Evolutionary conservation across 2,113 vertebrate genomes (phyloP), one percentile per base, ranked within the genome.

Genomic region (Stercorarius parasiticus): DNA sequence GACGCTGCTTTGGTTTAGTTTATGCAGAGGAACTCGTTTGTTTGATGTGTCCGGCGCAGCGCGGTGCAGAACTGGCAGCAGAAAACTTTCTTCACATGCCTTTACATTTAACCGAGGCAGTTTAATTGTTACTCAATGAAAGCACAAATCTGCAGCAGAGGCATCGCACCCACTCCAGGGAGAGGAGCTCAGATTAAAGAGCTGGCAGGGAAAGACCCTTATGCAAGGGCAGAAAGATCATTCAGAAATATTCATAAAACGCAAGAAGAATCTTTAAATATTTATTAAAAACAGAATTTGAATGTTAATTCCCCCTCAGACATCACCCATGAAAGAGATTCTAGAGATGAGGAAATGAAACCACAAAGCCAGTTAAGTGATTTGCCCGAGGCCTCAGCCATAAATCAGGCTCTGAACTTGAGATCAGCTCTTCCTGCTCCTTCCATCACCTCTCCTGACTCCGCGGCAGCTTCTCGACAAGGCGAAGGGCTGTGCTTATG

Each of bases 341-440:
- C 65, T 85, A 16, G 88, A 72, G 91, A 89, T 85, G 92, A 85
- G 88, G 93, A 93, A 94, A 91, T 58, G 86, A 95, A 92, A 91
- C 93, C 91, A 72, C 95, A 87, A 76, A 93, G 83, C 43, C 91
- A 88, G 66, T 69, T 69, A 4, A 96, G 52, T 50, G 86, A 89
- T 90, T 86, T 92, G 91, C 92, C 86, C 0, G 40, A 93, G 95
- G 94, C 88, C 88, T 84, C 47, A 5, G 86, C 92, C 3, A 1
- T 97, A 95, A 96, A 97, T 95, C 91, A 91, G 81, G 5, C 83
- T 90, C 94, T 71, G 88, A 83, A 62, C 43, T 88, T 56, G 61
- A 74, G 90, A 72, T 62, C 65, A 47, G 88, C 69, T 92, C 85
- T 27, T 72, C 47, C 82, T 61, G 61, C 85, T 85, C 40, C 58